Percentiles rank a stretch among this genome's conserved stretches.
phyloP scores from a whole-genome alignment of 2,888 invertebrate genomes.

The Trachelus iudaicus region DNA sequence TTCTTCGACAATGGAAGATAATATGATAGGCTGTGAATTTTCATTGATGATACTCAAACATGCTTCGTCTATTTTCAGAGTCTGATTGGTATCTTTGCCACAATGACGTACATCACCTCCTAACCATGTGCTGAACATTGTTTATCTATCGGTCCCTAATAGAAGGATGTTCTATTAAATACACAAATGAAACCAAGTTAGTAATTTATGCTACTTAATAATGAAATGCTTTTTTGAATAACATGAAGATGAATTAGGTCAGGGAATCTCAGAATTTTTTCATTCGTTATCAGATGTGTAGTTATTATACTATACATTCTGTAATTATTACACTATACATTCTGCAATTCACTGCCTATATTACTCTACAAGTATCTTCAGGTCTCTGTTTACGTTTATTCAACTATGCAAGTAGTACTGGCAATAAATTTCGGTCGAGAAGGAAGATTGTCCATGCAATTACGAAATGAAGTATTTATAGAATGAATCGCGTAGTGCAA shows the following conservation, averaged over 20 bases:
- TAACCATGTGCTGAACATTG: neutral
- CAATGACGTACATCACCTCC: neutral
- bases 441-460: neutral
- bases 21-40: slow-evolving; percentile 29
- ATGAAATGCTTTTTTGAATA: neutral
- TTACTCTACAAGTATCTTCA: no score
- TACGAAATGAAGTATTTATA: neutral
- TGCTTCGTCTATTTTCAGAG: slow-evolving; percentile 57
- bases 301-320: neutral
- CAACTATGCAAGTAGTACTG: no score
- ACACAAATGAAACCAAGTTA: neutral
- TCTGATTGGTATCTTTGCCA: slow-evolving; percentile 28
- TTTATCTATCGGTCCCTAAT: neutral
- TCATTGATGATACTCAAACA: slow-evolving; percentile 53
- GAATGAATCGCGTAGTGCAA: neutral
- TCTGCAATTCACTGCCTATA: no score
- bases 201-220: neutral
- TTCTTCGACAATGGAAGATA: slow-evolving; percentile 45
- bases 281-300: neutral
- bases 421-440: neutral
- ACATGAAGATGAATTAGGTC: neutral
- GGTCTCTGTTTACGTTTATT: no score
- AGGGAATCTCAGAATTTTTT: neutral
- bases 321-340: neutral
- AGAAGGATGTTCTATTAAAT: neutral